Percentiles rank a stretch among this genome's conserved stretches.
Evolutionary conservation across 2,888 invertebrate genomes (phyloP).

Genomic region (Cheilosia scutellata): DNA sequence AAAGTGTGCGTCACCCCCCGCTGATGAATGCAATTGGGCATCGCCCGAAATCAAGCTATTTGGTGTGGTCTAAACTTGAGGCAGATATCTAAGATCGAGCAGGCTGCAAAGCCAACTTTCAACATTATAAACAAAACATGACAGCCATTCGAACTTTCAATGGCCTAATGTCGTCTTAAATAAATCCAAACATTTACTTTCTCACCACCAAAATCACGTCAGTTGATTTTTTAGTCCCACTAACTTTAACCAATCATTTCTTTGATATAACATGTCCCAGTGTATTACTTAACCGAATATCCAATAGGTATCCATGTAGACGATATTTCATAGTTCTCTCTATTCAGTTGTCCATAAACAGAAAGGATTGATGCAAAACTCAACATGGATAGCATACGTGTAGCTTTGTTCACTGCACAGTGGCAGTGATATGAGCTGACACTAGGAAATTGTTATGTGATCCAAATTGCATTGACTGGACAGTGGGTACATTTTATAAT

Average conservation of each 20-base stretch:
- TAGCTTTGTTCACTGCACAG: not conserved
- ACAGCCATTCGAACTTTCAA: too few species aligned
- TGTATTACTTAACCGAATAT: conserved; percentile 29
- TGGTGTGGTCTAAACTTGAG: too few species aligned
- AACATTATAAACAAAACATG: too few species aligned
- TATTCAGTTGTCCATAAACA: conserved; percentile 48
- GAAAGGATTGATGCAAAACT: conserved; percentile 49
- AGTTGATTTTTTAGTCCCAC: conserved; percentile 28
- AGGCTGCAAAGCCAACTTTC: too few species aligned
- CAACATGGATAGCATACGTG: not conserved
- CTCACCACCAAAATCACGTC: not conserved
- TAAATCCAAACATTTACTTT: not conserved
- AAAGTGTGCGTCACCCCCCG: too few species aligned
- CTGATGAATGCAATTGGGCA: too few species aligned
- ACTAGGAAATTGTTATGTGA: conserved; percentile 70
- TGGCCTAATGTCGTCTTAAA: too few species aligned
- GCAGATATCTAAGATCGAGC: too few species aligned
- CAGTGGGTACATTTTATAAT: conserved; percentile 20
- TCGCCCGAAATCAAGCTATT: too few species aligned
- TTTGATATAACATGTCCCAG: conserved; percentile 39
- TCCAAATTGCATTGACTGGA: conserved; percentile 60
- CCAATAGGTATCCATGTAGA: too few species aligned
- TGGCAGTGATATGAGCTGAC: conserved; percentile 51
- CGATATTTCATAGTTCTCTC: conserved; percentile 40
- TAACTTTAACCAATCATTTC: conserved; percentile 34